Evolutionary conservation across 2,113 vertebrate species (phyloP), one percentile per base, ranked within the genome.

Genomic region (Brachyistius frenatus): DNA sequence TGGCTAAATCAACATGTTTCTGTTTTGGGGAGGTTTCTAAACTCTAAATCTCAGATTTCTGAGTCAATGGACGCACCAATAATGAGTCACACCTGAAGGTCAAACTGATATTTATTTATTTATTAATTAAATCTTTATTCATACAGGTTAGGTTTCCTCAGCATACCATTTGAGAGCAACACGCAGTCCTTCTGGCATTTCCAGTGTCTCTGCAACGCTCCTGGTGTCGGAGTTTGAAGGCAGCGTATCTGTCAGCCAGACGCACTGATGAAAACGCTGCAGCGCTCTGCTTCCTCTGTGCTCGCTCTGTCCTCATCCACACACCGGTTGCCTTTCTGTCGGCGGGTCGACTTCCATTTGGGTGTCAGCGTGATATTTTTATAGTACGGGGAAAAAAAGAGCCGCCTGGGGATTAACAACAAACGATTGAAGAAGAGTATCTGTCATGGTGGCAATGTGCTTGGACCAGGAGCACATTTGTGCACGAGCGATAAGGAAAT

Each of bases 401-500:
- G 14, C 10, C 6, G 23, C 35, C 0, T 0, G 53, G 46, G 68
- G 84, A 89, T 90, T 85, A 86, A 75, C 54, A 35, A 16, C 46
- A 66, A 56, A 69, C n/a, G 76, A 80, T 60, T 70, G 85, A 83
- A 66, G 80, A 35, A 73, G 74, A 74, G 64, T 78, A 32, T 86
- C 61, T 62, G 78, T 73, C 56, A 47, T 2, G 8, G 55, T 49
- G 49, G 54, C 80, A 76, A 78, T 77, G 56, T 50, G 64, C 64
- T 78, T 78, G 66, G 80, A 85, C 72, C 79, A 4, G 50, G 56
- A 80, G 60, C 78, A 63, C 73, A 53, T 84, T 88, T 88, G 88
- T 73, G 78, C 61, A 57, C 32, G 1, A 60, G 75, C 54, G 90
- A 90, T 92, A 89, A 89, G 89, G 31, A 83, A 79, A 81, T 78